Evolutionary conservation across 2,113 vertebrate species (phyloP).

Genomic region (Hydrolagus affinis): DNA sequence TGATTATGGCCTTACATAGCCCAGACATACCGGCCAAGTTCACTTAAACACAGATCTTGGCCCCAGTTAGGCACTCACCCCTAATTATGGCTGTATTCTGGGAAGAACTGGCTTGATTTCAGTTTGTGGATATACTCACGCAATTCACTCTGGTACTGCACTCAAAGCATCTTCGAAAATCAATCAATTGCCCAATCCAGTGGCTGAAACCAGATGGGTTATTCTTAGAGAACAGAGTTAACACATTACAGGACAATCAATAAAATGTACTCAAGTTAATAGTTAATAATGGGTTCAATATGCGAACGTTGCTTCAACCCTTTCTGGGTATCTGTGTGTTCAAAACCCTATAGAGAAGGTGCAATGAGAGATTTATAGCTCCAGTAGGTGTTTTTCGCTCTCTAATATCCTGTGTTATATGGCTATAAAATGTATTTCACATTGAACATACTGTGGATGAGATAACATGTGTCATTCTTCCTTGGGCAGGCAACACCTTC

Average conservation of each 20-base stretch:
- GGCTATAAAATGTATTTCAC: background rate
- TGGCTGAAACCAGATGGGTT: background rate
- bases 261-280: background rate
- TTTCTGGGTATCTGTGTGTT: background rate
- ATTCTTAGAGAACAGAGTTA: background rate
- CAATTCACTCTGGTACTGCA: background rate
- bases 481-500: too few relatives aligned
- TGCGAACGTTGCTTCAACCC: background rate
- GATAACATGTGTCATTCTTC: too few relatives aligned
- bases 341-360: background rate
- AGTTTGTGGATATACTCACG: background rate
- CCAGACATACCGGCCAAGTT: background rate
- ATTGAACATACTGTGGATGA: too few relatives aligned
- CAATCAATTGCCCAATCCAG: background rate
- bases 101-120: background rate
- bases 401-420: background rate
- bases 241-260: background rate
- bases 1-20: background rate
- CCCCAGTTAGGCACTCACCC: background rate
- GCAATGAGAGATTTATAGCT: background rate
- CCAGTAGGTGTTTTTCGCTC: background rate
- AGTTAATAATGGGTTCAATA: background rate
- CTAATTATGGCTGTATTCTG: background rate
- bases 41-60: background rate
- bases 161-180: background rate